These are phyloP conservation scores for Apis dorsata DNA, from an alignment of 1,140 invertebrate genomes.

Conservation along the genomic window DNA sequence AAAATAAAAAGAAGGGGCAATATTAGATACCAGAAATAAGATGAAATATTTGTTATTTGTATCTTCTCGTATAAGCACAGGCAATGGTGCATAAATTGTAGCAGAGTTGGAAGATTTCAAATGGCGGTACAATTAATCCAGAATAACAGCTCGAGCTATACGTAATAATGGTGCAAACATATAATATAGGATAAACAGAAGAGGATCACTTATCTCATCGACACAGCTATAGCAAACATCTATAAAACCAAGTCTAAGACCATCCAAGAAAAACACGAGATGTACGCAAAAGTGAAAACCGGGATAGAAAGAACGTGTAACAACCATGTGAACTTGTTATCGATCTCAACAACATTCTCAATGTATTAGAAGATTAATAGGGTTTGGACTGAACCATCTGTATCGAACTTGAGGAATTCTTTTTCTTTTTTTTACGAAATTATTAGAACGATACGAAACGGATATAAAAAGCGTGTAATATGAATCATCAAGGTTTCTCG, in stretches of 20 bases:
- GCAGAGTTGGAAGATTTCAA: not conserved
- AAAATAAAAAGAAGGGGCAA: no score
- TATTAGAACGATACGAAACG: not conserved
- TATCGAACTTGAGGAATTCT: not conserved
- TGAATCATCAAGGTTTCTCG: conserved; percentile 10
- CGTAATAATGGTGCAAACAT: not conserved
- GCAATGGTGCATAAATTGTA: no score
- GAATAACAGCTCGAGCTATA: not conserved
- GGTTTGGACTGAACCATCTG: not conserved
- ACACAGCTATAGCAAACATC: not conserved
- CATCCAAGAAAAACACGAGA: not conserved
- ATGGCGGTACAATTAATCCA: not conserved
- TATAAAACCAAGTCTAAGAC: not conserved
- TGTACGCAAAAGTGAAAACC: not conserved
- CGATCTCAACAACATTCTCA: not conserved
- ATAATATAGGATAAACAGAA: not conserved
- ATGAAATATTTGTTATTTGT: not conserved
- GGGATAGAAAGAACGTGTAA: not conserved
- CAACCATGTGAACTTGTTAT: not conserved
- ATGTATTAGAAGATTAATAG: not conserved
- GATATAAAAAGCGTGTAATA: conserved; percentile 21
- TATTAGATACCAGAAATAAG: no score
- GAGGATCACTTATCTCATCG: conserved; percentile 2
- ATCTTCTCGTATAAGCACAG: not conserved
- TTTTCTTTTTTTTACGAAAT: no score